These are phyloP conservation scores for Polymixis flavicincta DNA, from an alignment of 2,888 invertebrate species.

Conservation along the genomic window DNA sequence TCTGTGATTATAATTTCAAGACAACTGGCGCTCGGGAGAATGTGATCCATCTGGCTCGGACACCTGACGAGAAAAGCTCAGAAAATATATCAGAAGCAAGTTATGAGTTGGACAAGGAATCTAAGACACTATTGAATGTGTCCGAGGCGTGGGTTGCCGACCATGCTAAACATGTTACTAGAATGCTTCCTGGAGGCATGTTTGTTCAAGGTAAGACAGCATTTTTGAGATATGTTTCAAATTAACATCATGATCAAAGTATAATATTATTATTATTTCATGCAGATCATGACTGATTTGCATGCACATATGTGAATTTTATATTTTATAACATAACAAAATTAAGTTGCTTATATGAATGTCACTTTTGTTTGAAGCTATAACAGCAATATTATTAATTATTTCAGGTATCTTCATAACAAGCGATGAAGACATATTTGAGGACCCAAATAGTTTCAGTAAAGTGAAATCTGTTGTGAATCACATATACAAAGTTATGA, in stretches of 20 bases:
- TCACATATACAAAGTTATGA: slow-evolving; percentile 90
- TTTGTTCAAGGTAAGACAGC: slow-evolving; percentile 92
- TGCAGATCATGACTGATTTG: slow-evolving; percentile 6
- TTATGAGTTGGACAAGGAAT: slow-evolving; percentile 80
- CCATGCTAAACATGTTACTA: slow-evolving; percentile 96
- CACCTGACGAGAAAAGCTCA: slow-evolving; percentile 90
- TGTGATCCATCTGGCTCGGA: slow-evolving; percentile 95
- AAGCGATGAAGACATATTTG: slow-evolving; percentile 92
- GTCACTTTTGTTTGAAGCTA: neutral
- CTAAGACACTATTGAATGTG: slow-evolving; percentile 89
- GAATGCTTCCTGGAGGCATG: slow-evolving; percentile 98
- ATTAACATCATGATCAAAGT: slow-evolving; percentile 15
- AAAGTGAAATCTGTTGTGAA: slow-evolving; percentile 91
- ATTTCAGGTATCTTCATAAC: slow-evolving; percentile 93
- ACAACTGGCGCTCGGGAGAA: slow-evolving; percentile 92
- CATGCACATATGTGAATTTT: neutral
- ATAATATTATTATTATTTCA: neutral
- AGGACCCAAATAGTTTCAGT: slow-evolving; percentile 88
- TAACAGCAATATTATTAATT: neutral
- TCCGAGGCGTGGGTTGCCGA: slow-evolving; percentile 94
- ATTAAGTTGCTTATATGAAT: neutral
- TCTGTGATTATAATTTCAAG: slow-evolving; percentile 84
- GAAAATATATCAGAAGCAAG: slow-evolving; percentile 80
- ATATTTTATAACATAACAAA: neutral
- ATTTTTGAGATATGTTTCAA: neutral